A percentile compares a stretch with the other conserved stretches of the same genome.
These are phyloP conservation scores for Trachelus stipa DNA, from an alignment of 2,888 invertebrate species.

Conservation along the genomic window DNA sequence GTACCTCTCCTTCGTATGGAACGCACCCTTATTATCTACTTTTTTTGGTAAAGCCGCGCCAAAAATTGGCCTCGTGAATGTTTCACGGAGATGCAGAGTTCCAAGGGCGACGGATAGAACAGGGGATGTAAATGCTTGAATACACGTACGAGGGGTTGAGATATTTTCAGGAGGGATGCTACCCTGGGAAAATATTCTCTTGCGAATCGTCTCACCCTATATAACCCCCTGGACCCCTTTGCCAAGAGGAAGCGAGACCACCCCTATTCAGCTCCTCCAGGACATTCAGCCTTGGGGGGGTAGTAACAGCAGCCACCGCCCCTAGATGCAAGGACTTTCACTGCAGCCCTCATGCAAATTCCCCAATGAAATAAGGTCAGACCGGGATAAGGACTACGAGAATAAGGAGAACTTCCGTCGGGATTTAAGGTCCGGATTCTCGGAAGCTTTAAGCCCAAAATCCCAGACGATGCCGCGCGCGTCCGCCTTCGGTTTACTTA, in stretches of 20 bases:
- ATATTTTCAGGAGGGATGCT: background rate
- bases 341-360: constrained; percentile 7
- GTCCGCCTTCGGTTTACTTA: background rate
- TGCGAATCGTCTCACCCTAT: background rate
- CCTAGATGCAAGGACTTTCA: constrained; percentile 5
- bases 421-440: constrained; percentile 29
- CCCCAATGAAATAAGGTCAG: constrained; percentile 5
- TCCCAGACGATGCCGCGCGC: constrained; percentile 16
- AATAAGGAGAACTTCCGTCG: constrained; percentile 34
- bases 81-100: background rate
- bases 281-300: background rate
- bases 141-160: background rate
- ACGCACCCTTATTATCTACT: background rate
- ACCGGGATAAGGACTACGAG: constrained; percentile 31
- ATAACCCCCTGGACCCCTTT: background rate
- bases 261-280: background rate
- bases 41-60: background rate
- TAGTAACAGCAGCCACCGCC: background rate
- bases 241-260: background rate
- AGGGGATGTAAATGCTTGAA: background rate
- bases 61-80: background rate
- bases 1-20: background rate
- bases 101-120: background rate
- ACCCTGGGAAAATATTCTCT: background rate
- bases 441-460: constrained; percentile 35